These are phyloP conservation scores for Teinopalpus imperialis DNA, from an alignment of 2,888 invertebrate species.

Conservation along the genomic window DNA sequence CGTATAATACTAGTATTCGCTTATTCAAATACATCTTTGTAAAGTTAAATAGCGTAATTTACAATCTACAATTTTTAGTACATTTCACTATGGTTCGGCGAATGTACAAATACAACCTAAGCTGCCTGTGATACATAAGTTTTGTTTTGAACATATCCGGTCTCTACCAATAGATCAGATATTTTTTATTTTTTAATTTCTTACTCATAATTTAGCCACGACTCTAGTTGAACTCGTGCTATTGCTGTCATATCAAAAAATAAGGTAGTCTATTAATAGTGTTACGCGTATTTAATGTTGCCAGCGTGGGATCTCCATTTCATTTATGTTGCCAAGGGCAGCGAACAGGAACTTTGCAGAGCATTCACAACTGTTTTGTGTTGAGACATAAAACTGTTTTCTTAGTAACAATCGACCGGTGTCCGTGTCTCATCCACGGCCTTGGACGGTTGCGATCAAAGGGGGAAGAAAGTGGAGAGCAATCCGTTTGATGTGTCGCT, in stretches of 20 bases:
- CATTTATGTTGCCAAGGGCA: conserved; percentile 23
- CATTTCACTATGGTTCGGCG: no score
- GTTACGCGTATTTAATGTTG: conserved; percentile 13
- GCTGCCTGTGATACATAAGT: no score
- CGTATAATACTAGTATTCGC: no score
- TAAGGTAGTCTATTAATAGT: conserved; percentile 10
- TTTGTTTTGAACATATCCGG: no score
- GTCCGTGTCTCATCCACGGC: conserved; percentile 13
- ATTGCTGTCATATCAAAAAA: conserved; percentile 11
- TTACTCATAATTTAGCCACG: no score
- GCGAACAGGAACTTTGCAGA: conserved; percentile 21
- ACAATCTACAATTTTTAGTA: no score
- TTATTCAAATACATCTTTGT: no score
- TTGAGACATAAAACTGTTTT: conserved; percentile 18
- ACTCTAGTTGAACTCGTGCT: neutral
- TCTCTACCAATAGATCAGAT: no score
- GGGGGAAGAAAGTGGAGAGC: conserved; percentile 14
- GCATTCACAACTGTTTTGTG: conserved; percentile 18
- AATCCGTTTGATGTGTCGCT: conserved; percentile 9
- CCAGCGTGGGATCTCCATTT: conserved; percentile 15
- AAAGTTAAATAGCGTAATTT: no score
- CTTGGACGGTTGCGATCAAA: conserved; percentile 20
- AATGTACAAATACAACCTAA: no score
- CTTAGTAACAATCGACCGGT: conserved; percentile 13
- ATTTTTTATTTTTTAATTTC: no score